Percentiles rank a stretch among this genome's conserved stretches.
phyloP scores from a whole-genome alignment of 2,797 vertebrate species.

The Phoebastria nigripes region DNA sequence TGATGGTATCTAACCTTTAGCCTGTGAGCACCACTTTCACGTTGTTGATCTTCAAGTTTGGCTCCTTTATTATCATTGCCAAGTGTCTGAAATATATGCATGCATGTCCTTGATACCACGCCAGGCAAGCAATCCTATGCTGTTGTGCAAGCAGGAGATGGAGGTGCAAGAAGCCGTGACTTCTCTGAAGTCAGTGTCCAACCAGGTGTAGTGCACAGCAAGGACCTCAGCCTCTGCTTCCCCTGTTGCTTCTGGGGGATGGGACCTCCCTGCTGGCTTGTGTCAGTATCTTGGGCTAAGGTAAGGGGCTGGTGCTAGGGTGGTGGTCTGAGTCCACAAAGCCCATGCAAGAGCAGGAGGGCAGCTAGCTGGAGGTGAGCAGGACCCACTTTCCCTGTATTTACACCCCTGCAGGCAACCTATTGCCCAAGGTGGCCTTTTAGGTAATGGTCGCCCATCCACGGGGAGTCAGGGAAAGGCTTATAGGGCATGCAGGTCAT shows the following conservation, averaged over 20 bases:
- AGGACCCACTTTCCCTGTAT: background rate
- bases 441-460: background rate
- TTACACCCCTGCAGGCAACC: background rate
- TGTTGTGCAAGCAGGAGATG: fast-evolving
- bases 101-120: fast-evolving
- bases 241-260: background rate
- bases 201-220: background rate
- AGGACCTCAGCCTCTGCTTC: background rate
- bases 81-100: background rate
- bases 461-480: fast-evolving
- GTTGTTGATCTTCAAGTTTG: background rate
- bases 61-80: background rate
- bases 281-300: background rate
- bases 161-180: background rate
- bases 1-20: background rate
- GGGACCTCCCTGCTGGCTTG: background rate
- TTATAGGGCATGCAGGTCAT: background rate
- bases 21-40: background rate
- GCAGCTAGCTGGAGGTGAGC: background rate
- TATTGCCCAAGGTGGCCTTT: background rate
- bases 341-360: background rate
- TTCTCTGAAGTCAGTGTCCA: background rate
- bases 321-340: background rate
- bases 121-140: background rate
- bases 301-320: background rate